Conservation (phyloP, 2,888 invertebrate species). For the Limnephilus marmoratus region DNA sequence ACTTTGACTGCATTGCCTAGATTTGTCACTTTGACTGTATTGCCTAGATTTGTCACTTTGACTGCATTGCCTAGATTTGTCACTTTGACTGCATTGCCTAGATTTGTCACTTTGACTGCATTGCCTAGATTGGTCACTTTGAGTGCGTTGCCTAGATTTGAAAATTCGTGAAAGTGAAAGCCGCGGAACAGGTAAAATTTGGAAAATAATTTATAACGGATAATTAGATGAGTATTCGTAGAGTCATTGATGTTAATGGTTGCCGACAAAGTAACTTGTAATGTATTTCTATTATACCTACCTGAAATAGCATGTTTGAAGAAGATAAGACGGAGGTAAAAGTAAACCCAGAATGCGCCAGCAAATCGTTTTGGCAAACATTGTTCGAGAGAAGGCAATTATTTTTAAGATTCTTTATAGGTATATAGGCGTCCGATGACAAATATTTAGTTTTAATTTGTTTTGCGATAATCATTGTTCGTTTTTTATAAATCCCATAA, state of each 20-base stretch:
- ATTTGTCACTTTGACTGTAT: no score
- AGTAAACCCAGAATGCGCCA: background rate
- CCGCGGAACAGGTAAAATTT: background rate
- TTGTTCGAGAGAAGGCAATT: background rate
- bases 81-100: no score
- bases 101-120: no score
- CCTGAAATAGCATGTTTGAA: background rate
- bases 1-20: no score
- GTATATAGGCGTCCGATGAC: background rate
- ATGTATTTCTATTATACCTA: background rate
- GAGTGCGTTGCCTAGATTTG: background rate
- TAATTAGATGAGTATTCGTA: background rate
- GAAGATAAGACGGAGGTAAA: background rate
- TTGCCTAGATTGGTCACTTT: background rate
- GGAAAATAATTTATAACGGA: no score
- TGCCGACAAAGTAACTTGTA: background rate
- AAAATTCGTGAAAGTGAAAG: background rate
- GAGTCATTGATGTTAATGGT: background rate
- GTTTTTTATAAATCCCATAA: background rate
- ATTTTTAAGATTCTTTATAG: background rate
- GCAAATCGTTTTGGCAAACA: background rate
- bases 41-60: no score
- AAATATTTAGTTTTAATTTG: background rate
- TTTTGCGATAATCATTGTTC: background rate
- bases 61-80: background rate